These are phyloP conservation scores for Corella eumyota DNA, from an alignment of 23 tunicate genomes.

Conservation along the genomic window DNA sequence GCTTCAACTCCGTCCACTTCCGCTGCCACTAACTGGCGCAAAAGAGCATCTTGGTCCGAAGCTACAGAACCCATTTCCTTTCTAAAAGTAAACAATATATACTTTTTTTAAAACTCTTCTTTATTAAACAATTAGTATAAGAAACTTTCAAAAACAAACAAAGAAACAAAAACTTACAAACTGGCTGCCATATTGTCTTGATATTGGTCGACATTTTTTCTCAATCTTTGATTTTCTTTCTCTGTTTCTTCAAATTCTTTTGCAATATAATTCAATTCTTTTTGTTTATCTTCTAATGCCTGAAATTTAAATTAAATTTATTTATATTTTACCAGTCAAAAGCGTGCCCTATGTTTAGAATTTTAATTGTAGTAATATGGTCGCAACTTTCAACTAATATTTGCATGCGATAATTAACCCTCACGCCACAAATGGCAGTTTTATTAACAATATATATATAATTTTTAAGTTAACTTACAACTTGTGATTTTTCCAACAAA, in stretches of 20 bases:
- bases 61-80: slow-evolving; percentile 4
- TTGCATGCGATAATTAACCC: no score
- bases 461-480: slow-evolving; percentile 15
- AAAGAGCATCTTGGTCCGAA: slow-evolving; percentile 21
- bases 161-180: slow-evolving; percentile 26
- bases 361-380: no score
- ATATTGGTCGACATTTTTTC: slow-evolving; percentile 52
- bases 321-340: background rate
- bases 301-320: background rate
- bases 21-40: slow-evolving; percentile 29
- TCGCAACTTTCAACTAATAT: no score
- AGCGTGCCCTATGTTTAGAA: background rate
- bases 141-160: no score
- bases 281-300: slow-evolving; percentile 59
- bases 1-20: slow-evolving; percentile 43
- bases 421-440: no score
- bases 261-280: slow-evolving; percentile 34
- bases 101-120: no score
- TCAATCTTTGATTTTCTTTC: slow-evolving; percentile 55
- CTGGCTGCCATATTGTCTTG: slow-evolving; percentile 24
- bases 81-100: background rate
- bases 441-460: no score
- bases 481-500: slow-evolving; percentile 56
- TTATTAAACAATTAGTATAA: no score
- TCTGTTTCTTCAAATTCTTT: slow-evolving; percentile 73